Percentiles rank a stretch among this genome's conserved stretches.
phyloP scores from a whole-genome alignment of 2,888 invertebrate species.

The Chironomus riparius region DNA sequence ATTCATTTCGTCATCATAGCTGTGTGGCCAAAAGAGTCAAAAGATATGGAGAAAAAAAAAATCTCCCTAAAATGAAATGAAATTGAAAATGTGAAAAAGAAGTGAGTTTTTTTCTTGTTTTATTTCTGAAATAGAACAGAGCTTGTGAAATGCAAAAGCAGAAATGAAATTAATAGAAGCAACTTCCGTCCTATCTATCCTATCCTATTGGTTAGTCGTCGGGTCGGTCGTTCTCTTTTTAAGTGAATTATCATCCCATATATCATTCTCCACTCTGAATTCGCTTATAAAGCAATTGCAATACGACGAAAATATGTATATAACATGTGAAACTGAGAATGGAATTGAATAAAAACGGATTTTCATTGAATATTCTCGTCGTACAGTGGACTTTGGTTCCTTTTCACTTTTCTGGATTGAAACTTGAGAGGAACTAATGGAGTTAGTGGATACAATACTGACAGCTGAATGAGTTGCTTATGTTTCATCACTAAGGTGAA shows the following conservation, averaged over 20 bases:
- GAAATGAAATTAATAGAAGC: constrained; percentile 13
- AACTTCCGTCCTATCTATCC: neutral
- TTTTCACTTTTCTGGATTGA: neutral
- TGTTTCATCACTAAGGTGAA: too few species aligned
- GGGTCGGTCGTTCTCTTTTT: neutral
- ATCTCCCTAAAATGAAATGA: neutral
- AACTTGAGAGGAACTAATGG: neutral
- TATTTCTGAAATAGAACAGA: neutral
- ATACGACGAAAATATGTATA: neutral
- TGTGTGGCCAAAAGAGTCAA: neutral
- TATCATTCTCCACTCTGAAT: constrained; percentile 6
- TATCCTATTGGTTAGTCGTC: neutral
- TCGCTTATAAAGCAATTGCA: neutral
- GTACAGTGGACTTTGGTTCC: neutral
- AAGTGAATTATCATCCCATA: constrained; percentile 20
- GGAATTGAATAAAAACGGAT: neutral
- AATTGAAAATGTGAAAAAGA: too few species aligned
- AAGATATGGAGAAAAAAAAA: neutral
- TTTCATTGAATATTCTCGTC: neutral
- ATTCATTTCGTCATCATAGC: constrained; percentile 5
- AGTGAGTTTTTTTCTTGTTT: too few species aligned
- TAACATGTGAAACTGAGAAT: neutral
- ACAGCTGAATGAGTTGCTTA: too few species aligned
- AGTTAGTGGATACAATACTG: too few species aligned
- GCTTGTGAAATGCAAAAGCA: neutral